Base-by-base conservation (phyloP, 92 coral and sea anemone species). In the Epizoanthus illoricatus region DNA sequence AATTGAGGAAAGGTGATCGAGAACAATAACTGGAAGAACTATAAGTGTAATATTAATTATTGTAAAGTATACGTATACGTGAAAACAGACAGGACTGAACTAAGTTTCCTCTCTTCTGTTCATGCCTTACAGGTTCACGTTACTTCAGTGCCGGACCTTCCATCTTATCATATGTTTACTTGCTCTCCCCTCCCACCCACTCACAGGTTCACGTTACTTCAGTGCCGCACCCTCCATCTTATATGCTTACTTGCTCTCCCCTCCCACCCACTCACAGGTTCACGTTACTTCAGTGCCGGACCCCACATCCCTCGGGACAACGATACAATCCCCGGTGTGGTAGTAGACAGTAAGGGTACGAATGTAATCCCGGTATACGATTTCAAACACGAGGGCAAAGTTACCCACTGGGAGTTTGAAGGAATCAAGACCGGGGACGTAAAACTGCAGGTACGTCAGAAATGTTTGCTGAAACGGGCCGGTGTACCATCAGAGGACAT, bases 321-420 rank as follows among this genome's bases (percentile, higher is more conserved):
- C 80, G 74, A 84, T 61, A 79, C 97, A 16, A 36, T 84, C 0
- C 5, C 42, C 24, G 66, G n/a, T 6, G 28, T 59, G 47, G 49
- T 65, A 60, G 78, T 89, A 33, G 75, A 80, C 15, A 62, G 80
- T 12, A 43, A 65, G 59, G 92, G 89, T 9, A 82, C 94, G 66
- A 67, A 86, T 52, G 89, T 95, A 12, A 65, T 87, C 18, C 95
- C 94, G 10, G 87, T 92, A 4, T 90, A 78, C 72, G 94, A 89
- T 68, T 88, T 93, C 80, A 80, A 86, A 4, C 91, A 86, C 56
- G 80, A 83, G 67, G 98, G 98, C 1, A 80, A 52, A 66, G 88
- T 95, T 5, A 89, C 98, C 19, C 95, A 95, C 56, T 93, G 94
- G 96, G 95, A 93, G 70, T 88, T 93, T 84, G 94, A 89, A 60